Percentiles rank a stretch among this genome's conserved stretches.
These are phyloP conservation scores for Triplophysa bombifrons DNA, from an alignment of 2,797 vertebrate species.

Conservation along the genomic window DNA sequence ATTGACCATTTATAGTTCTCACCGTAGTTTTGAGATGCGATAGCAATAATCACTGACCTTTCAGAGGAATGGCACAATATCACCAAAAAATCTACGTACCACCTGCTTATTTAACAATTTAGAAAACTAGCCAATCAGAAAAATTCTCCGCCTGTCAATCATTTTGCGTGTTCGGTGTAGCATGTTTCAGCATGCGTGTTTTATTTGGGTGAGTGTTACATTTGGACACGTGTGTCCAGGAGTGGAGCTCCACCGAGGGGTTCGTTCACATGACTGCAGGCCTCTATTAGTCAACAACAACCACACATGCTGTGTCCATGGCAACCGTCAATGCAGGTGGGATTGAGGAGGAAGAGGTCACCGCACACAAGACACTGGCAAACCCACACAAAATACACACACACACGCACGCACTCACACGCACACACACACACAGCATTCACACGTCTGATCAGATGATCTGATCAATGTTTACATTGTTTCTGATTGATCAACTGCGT, in stretches of 20 bases:
- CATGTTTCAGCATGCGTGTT: too few relatives aligned
- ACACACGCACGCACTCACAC: not conserved
- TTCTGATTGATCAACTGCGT: constrained; percentile 56
- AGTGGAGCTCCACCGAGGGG: constrained; percentile 19
- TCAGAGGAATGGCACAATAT: too few relatives aligned
- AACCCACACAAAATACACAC: not conserved
- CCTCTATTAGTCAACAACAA: constrained; percentile 5
- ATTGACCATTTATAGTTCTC: too few relatives aligned
- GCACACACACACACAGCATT: too few relatives aligned
- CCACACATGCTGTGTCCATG: constrained; percentile 20
- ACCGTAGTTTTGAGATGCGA: too few relatives aligned
- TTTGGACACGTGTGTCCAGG: not conserved
- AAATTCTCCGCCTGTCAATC: too few relatives aligned
- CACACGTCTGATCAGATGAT: not conserved
- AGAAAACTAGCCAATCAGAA: too few relatives aligned
- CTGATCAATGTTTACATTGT: constrained; percentile 57
- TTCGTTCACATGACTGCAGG: not conserved
- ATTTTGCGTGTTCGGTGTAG: too few relatives aligned
- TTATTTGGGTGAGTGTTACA: not conserved
- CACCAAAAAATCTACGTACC: too few relatives aligned
- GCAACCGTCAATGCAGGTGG: constrained; percentile 13
- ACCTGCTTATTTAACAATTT: too few relatives aligned
- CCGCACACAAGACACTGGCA: constrained; percentile 17
- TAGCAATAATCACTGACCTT: too few relatives aligned
- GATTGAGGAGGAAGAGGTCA: constrained; percentile 30